phyloP scores from a whole-genome alignment of 2,797 vertebrate genomes.

The Aulostomus chinensis region DNA sequence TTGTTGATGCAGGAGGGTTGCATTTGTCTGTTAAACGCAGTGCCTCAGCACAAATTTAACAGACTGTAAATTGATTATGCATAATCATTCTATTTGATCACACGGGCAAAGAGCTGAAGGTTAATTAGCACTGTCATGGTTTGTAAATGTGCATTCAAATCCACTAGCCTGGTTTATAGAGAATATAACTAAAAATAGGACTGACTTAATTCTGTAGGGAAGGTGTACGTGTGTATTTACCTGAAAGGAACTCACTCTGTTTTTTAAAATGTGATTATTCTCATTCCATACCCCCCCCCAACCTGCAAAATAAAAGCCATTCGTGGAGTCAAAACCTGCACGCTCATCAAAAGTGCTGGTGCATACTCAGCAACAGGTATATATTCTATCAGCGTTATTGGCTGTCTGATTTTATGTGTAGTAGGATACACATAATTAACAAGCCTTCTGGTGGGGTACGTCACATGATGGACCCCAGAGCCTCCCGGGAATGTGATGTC shows the following conservation, averaged over 20 bases:
- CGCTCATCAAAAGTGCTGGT: constrained; percentile 11
- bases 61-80: constrained; percentile 9
- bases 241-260: no score
- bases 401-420: constrained; percentile 11
- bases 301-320: constrained; percentile 2
- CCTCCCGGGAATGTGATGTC: constrained; percentile 12
- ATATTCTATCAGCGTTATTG: constrained; percentile 22
- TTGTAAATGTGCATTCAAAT: no score
- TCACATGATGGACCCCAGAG: constrained; percentile 16
- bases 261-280: no score
- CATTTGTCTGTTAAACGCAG: constrained; percentile 12
- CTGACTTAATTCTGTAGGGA: no score
- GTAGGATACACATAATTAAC: constrained; percentile 20
- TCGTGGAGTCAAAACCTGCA: constrained; percentile 5
- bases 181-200: no score
- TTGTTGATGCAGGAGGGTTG: constrained; percentile 3
- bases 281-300: no score
- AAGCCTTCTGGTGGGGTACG: constrained; percentile 1
- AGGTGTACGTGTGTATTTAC: no score
- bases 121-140: no score
- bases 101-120: background rate
- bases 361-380: constrained; percentile 24
- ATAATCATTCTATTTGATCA: background rate
- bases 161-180: no score
- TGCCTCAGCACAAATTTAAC: constrained; percentile 41